Evolutionary conservation across 2,113 vertebrate species (phyloP).

Genomic region (Piprites chloris): DNA sequence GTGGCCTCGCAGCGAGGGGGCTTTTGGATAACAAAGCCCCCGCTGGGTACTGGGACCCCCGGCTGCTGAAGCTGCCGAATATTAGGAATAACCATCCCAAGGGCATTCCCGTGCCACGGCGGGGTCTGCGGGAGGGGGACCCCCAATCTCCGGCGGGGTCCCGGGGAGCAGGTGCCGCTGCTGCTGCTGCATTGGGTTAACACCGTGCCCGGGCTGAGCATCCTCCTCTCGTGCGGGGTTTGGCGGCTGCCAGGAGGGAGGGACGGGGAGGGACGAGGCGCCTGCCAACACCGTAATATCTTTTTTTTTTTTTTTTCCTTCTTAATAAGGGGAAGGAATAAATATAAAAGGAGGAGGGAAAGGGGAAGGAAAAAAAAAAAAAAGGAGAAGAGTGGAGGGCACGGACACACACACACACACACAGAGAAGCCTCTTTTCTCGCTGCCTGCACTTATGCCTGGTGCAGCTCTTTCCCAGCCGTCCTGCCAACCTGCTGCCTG

Average conservation of each 20-base stretch:
- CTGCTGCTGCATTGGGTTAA: background rate
- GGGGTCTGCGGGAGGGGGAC: rapidly evolving
- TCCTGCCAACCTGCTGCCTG: slow-evolving; percentile 33
- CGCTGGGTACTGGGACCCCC: background rate
- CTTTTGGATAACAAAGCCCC: background rate
- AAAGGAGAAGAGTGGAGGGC: background rate
- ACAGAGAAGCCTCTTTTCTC: background rate
- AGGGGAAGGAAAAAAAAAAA: background rate
- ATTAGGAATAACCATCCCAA: background rate
- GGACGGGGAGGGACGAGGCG: slow-evolving; percentile 26
- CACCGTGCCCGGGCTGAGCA: background rate
- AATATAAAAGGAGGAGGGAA: slow-evolving; percentile 38
- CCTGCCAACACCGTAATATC: slow-evolving; percentile 23
- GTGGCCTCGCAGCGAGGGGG: background rate
- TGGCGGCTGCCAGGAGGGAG: slow-evolving; percentile 31
- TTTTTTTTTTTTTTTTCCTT: background rate
- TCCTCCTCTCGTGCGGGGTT: background rate
- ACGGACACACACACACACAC: background rate
- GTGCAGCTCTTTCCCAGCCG: background rate
- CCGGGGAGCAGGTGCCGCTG: rapidly evolving
- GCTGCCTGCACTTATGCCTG: slow-evolving; percentile 45
- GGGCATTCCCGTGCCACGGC: rapidly evolving
- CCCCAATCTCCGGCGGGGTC: background rate
- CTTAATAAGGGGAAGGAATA: slow-evolving; percentile 32
- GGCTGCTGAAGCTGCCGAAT: background rate